These are phyloP conservation scores for Psettodes erumei DNA, from an alignment of 2,113 vertebrate genomes.

Conservation along the genomic window DNA sequence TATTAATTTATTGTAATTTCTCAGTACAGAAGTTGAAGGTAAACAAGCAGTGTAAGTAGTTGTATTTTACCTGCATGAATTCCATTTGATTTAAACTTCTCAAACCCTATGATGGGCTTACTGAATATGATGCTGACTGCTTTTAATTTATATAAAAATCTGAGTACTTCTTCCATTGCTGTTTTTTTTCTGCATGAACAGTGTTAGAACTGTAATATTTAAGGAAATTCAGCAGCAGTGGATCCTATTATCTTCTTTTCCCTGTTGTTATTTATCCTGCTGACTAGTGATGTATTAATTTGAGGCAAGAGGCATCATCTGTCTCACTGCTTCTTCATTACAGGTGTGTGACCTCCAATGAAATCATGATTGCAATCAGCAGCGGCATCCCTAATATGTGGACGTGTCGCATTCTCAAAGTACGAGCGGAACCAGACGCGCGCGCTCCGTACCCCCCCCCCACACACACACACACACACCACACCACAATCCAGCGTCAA, in stretches of 20 bases:
- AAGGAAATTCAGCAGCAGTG: background rate
- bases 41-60: background rate
- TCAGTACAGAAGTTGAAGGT: background rate
- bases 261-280: background rate
- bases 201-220: background rate
- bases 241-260: background rate
- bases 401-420: slow-evolving; percentile 71
- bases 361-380: slow-evolving; percentile 60
- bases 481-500: slow-evolving; percentile 7
- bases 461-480: background rate
- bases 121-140: background rate
- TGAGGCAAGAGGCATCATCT: slow-evolving; percentile 30
- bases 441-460: slow-evolving; percentile 13
- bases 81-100: background rate
- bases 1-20: background rate
- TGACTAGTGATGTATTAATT: slow-evolving; percentile 25
- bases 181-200: background rate
- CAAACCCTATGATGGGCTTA: background rate
- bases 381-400: slow-evolving; percentile 50
- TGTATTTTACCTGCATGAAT: background rate
- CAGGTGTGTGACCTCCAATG: slow-evolving; percentile 59
- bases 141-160: background rate
- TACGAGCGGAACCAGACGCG: slow-evolving; percentile 70
- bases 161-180: background rate
- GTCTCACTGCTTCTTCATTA: slow-evolving; percentile 47